Evolutionary conservation across 2,797 vertebrate genomes (phyloP).

Genomic region (Brotula barbata): DNA sequence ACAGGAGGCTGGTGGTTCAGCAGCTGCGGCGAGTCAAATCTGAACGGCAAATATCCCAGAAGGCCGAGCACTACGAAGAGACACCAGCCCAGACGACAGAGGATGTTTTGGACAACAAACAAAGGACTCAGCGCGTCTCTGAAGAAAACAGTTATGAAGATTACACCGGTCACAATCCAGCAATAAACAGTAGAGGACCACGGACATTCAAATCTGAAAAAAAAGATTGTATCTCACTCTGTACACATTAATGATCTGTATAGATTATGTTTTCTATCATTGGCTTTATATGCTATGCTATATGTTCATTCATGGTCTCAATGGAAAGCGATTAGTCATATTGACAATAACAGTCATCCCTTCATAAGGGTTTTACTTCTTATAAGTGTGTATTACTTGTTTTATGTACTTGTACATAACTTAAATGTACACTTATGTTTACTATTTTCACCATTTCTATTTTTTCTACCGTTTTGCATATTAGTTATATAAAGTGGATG

Average conservation of each 20-base stretch:
- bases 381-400: not conserved
- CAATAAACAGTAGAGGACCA: constrained; percentile 22
- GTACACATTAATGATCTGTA: constrained; percentile 26
- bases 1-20: constrained; percentile 94
- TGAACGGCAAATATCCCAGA: constrained; percentile 84
- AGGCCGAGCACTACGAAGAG: constrained; percentile 38
- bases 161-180: constrained; percentile 69
- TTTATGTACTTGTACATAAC: not conserved
- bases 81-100: constrained; percentile 76
- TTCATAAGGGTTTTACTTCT: constrained; percentile 59
- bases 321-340: constrained; percentile 55
- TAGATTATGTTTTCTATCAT: constrained; percentile 17
- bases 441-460: constrained; percentile 28
- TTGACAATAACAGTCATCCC: constrained; percentile 60
- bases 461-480: constrained; percentile 35
- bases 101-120: constrained; percentile 84
- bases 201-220: constrained; percentile 12
- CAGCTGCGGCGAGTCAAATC: constrained; percentile 84
- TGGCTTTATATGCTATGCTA: constrained; percentile 60
- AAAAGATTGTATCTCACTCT: not conserved
- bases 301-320: constrained; percentile 35
- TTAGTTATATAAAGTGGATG: constrained; percentile 29
- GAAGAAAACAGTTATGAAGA: constrained; percentile 80
- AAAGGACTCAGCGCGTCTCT: constrained; percentile 76
- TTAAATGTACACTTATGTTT: constrained; percentile 14